Evolutionary conservation across 2,888 invertebrate species (phyloP).

Genomic region (Stenurella melanura): DNA sequence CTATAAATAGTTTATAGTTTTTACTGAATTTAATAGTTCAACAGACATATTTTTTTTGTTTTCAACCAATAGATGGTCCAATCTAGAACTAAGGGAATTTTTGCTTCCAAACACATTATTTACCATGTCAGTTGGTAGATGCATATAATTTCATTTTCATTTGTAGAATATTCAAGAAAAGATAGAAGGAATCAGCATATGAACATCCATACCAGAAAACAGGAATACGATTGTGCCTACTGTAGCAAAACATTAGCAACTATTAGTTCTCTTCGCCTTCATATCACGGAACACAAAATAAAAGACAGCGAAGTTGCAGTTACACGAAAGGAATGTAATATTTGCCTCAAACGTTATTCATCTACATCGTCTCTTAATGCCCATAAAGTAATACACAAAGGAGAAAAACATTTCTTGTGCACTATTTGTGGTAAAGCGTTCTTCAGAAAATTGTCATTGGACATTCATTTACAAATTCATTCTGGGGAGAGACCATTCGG

Average conservation of each 20-base stretch:
- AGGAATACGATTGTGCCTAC: conserved; percentile 9
- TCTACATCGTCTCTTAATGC: conserved; percentile 54
- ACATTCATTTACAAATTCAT: conserved; percentile 59
- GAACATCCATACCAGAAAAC: conserved; percentile 21
- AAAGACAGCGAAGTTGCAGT: conserved; percentile 31
- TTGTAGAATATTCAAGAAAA: conserved; percentile 53
- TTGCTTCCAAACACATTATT: no score
- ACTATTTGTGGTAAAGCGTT: conserved; percentile 60
- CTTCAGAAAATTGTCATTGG: conserved; percentile 55
- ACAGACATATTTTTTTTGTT: no score
- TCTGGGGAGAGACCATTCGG: conserved; percentile 63
- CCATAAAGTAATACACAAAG: conserved; percentile 57
- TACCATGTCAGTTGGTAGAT: no score
- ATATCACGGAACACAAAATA: conserved; percentile 24
- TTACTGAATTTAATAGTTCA: no score
- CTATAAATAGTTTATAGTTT: no score
- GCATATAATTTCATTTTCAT: neutral
- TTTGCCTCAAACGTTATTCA: conserved; percentile 48
- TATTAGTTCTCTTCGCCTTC: no score
- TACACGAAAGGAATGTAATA: conserved; percentile 32
- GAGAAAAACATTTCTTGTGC: conserved; percentile 58
- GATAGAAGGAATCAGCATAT: conserved; percentile 50
- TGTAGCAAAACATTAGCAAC: neutral
- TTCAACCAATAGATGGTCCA: no score
- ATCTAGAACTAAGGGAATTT: no score